Evolutionary conservation across 2,113 vertebrate genomes (phyloP).

Genomic region (Tragelaphus buxtoni): DNA sequence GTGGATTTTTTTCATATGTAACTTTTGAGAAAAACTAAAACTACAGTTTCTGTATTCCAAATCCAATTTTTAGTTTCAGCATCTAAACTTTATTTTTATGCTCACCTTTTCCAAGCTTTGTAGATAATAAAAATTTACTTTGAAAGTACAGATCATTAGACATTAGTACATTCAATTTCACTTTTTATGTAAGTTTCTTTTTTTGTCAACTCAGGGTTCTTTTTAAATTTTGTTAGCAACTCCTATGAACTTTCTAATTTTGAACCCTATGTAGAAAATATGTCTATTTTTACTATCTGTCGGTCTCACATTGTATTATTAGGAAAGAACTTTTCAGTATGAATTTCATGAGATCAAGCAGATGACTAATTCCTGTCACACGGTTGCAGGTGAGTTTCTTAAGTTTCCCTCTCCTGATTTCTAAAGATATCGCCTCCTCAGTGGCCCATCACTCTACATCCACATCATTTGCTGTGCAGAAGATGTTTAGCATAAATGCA

Average conservation of each 20-base stretch:
- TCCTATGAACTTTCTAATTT: slow-evolving; percentile 58
- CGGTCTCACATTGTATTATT: slow-evolving; percentile 65
- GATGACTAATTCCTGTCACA: slow-evolving; percentile 65
- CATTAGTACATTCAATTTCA: slow-evolving; percentile 23
- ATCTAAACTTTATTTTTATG: not conserved
- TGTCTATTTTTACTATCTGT: slow-evolving; percentile 67
- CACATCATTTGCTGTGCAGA: not conserved
- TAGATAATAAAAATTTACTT: not conserved
- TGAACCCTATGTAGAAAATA: slow-evolving; percentile 46
- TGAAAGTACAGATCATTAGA: slow-evolving; percentile 26
- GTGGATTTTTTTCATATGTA: not conserved
- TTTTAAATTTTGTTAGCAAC: not conserved
- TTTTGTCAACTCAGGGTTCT: slow-evolving; percentile 52
- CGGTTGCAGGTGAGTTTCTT: not conserved
- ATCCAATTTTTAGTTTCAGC: not conserved
- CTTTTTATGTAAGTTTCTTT: slow-evolving; percentile 40
- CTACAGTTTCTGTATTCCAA: not conserved
- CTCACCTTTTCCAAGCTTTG: not conserved
- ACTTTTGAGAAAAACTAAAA: not conserved
- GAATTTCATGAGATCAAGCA: slow-evolving; percentile 53
- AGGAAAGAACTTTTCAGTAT: slow-evolving; percentile 49
- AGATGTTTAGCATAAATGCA: not conserved
- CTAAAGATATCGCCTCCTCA: not conserved
- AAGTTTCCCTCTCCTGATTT: not conserved
- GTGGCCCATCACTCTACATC: not conserved